A percentile compares a stretch with the other conserved stretches of the same genome.
Conservation (phyloP, 2,113 vertebrate species). For the Rhombomys opimus region DNA sequence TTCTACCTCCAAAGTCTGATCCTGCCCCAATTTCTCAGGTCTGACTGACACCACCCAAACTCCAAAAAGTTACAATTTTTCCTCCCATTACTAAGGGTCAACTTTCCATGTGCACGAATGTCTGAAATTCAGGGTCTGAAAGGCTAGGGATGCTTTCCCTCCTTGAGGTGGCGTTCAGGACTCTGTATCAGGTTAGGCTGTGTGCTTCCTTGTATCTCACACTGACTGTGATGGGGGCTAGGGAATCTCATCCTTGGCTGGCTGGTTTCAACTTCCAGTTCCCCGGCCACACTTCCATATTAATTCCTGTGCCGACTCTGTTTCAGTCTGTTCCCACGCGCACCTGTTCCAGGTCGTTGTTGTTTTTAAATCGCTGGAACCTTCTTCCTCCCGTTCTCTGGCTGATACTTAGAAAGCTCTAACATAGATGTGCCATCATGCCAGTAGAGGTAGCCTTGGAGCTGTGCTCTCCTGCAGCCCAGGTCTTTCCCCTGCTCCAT, state of each 20-base stretch:
- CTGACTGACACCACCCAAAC: too few relatives aligned
- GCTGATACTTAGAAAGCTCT: background rate
- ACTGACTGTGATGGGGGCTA: background rate
- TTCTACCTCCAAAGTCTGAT: background rate
- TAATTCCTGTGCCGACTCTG: background rate
- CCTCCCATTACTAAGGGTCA: background rate
- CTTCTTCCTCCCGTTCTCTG: background rate
- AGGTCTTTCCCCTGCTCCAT: background rate
- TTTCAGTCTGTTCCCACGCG: background rate
- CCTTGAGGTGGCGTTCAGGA: too few relatives aligned
- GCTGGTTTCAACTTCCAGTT: background rate
- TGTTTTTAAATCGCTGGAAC: background rate
- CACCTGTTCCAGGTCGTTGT: background rate
- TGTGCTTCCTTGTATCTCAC: background rate
- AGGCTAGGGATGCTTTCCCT: background rate
- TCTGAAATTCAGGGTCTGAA: background rate
- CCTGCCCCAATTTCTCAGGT: background rate
- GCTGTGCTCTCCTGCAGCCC: background rate
- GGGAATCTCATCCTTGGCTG: background rate
- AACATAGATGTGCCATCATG: background rate
- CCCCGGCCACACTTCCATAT: background rate
- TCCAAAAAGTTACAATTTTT: background rate
- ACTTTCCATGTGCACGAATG: background rate
- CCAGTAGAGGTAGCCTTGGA: background rate
- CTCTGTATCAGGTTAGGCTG: background rate